Percentiles rank a stretch among this genome's conserved stretches.
phyloP scores from a whole-genome alignment of 2,113 vertebrate genomes.

The Callipepla squamata region DNA sequence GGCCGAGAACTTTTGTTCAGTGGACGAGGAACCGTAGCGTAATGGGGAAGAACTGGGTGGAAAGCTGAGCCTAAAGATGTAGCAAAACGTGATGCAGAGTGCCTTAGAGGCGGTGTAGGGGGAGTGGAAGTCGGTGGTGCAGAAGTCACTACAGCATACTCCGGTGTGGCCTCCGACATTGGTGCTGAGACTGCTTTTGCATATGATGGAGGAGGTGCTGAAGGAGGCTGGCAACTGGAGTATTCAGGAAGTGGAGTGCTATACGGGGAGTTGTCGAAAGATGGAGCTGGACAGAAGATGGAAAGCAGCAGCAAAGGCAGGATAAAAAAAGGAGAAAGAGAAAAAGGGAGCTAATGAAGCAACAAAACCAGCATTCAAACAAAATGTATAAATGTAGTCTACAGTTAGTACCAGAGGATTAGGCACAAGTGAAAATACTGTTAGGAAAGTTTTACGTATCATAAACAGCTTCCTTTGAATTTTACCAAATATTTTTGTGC shows the following conservation, averaged over 20 bases:
- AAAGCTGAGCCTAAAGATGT: constrained; percentile 97
- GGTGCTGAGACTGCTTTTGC: constrained; percentile 86
- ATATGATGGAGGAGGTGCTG: constrained; percentile 84
- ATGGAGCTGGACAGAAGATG: constrained; percentile 83
- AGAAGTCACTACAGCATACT: constrained; percentile 82
- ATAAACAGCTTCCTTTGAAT: constrained; percentile 48
- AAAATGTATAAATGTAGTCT: constrained; percentile 80
- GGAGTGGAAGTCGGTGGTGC: constrained; percentile 84
- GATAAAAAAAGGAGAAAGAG: constrained; percentile 85
- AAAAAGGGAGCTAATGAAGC: constrained; percentile 92
- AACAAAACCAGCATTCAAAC: constrained; percentile 89
- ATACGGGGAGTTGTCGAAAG: constrained; percentile 93
- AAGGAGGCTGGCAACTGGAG: constrained; percentile 85
- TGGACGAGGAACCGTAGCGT: constrained; percentile 90
- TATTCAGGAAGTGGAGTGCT: constrained; percentile 88
- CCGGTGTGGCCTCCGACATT: constrained; percentile 83
- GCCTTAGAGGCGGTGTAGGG: constrained; percentile 93
- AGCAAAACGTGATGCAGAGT: constrained; percentile 95
- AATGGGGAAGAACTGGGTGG: constrained; percentile 96
- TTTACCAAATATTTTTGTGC: constrained; percentile 59
- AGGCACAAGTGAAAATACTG: constrained; percentile 74
- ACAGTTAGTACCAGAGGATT: constrained; percentile 85
- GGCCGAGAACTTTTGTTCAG: constrained; percentile 84
- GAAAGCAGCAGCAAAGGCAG: constrained; percentile 84
- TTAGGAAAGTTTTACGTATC: constrained; percentile 66